Percentiles rank a stretch among this genome's conserved stretches.
Conservation (phyloP, 1,140 invertebrate genomes). For the Drosophila leontia region DNA sequence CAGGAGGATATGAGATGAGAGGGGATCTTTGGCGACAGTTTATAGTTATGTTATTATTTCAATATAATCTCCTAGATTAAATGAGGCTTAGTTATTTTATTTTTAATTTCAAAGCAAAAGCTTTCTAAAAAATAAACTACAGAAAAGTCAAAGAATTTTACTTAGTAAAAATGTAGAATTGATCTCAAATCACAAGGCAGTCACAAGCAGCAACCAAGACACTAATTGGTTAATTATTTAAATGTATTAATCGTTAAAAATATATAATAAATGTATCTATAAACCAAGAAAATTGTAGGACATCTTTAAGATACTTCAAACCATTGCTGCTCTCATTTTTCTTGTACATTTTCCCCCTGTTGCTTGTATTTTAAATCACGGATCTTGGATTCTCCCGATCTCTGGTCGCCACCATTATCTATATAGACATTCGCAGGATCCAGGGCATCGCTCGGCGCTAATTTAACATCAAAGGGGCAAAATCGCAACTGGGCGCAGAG, state of each 20-base stretch:
- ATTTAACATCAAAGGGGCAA: slow-evolving; percentile 73
- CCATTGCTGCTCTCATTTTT: slow-evolving; percentile 21
- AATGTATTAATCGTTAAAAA: neutral
- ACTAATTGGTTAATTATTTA: neutral
- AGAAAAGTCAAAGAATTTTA: no score
- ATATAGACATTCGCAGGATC: slow-evolving; percentile 15
- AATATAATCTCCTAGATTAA: no score
- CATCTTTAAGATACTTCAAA: neutral
- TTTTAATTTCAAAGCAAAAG: no score
- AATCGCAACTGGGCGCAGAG: slow-evolving; percentile 77
- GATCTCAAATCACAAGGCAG: neutral
- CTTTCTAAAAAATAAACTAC: no score
- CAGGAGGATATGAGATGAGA: slow-evolving; percentile 1
- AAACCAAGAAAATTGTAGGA: neutral
- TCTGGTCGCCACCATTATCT: slow-evolving; percentile 8
- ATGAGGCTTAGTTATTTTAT: neutral
- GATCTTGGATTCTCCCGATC: neutral
- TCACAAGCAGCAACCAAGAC: neutral
- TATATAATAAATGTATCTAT: neutral
- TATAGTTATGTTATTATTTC: neutral
- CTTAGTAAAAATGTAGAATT: neutral
- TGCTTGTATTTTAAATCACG: slow-evolving; percentile 35
- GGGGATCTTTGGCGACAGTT: slow-evolving; percentile 9
- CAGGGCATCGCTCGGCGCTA: slow-evolving; percentile 50
- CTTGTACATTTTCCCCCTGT: slow-evolving; percentile 36